A percentile compares a stretch with the other conserved stretches of the same genome.
These are phyloP conservation scores for Venusia cambrica DNA, from an alignment of 2,888 invertebrate genomes.

Conservation along the genomic window DNA sequence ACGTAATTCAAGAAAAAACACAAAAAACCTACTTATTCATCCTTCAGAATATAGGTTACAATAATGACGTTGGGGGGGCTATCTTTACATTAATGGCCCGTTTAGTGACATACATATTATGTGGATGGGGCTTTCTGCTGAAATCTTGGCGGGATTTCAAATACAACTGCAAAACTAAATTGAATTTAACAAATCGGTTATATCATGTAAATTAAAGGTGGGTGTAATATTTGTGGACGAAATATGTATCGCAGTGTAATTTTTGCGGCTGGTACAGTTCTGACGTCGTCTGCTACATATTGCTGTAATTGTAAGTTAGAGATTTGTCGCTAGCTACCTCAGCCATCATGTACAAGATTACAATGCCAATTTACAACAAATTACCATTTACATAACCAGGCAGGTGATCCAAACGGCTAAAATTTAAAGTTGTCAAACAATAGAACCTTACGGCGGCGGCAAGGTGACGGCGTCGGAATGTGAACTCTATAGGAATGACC, in stretches of 20 bases:
- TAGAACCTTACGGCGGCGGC: slow-evolving; percentile 40
- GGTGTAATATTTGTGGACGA: slow-evolving; percentile 6
- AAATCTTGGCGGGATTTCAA: slow-evolving; percentile 70
- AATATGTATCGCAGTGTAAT: slow-evolving; percentile 16
- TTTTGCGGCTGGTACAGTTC: slow-evolving; percentile 21
- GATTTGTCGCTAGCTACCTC: slow-evolving; percentile 20
- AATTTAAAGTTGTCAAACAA: slow-evolving; percentile 37
- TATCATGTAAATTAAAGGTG: slow-evolving; percentile 43
- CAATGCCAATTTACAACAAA: slow-evolving; percentile 36
- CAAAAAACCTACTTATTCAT: no score
- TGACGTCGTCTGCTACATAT: slow-evolving; percentile 18
- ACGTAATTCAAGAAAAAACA: no score
- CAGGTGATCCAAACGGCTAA: slow-evolving; percentile 31
- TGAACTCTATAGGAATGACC: slow-evolving; percentile 33
- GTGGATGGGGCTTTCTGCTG: slow-evolving; percentile 52
- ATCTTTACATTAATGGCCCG: slow-evolving; percentile 58
- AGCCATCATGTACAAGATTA: slow-evolving; percentile 34
- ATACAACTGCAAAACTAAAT: slow-evolving; percentile 52
- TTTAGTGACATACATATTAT: slow-evolving; percentile 61
- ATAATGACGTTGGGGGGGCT: slow-evolving; percentile 49
- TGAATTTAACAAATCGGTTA: slow-evolving; percentile 47
- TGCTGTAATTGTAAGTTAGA: slow-evolving; percentile 16
- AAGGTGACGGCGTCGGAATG: slow-evolving; percentile 37
- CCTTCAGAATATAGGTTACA: slow-evolving; percentile 45
- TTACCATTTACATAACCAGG: slow-evolving; percentile 46